These are phyloP conservation scores for Leucopternis melanops DNA, from an alignment of 2,113 vertebrate species.

Conservation along the genomic window DNA sequence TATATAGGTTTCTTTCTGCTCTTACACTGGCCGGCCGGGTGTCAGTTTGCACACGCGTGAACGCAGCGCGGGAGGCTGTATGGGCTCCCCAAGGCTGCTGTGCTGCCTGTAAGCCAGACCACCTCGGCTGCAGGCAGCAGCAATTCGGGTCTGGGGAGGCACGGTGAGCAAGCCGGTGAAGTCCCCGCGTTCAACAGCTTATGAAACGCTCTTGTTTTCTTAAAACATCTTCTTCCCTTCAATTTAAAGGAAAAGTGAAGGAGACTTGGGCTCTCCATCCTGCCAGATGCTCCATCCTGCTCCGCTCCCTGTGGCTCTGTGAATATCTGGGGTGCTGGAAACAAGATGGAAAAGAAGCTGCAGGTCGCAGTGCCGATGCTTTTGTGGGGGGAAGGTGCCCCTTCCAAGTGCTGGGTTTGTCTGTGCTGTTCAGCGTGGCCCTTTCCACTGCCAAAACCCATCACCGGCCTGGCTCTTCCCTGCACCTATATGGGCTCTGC, in stretches of 20 bases:
- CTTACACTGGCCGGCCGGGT: neutral
- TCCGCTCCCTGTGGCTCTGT: neutral
- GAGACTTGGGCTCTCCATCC: neutral
- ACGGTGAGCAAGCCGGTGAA: rapidly evolving
- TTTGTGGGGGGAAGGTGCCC: neutral
- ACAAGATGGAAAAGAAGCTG: neutral
- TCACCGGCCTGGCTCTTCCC: neutral
- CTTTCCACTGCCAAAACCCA: neutral
- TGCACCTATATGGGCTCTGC: neutral
- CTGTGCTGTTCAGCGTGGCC: neutral
- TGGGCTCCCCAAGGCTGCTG: neutral
- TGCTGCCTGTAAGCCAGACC: neutral
- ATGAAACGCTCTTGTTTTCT: neutral
- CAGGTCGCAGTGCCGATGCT: neutral
- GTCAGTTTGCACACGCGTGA: neutral
- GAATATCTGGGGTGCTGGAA: neutral
- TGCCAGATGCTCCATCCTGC: neutral
- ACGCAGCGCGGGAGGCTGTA: neutral
- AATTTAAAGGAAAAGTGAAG: neutral
- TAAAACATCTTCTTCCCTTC: neutral
- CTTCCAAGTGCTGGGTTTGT: neutral
- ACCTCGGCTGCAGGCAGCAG: neutral
- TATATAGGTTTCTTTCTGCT: neutral
- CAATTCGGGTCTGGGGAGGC: neutral
- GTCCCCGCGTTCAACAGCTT: neutral